Evolutionary conservation across 2,797 vertebrate genomes (phyloP).

Genomic region (Karalla daura): DNA sequence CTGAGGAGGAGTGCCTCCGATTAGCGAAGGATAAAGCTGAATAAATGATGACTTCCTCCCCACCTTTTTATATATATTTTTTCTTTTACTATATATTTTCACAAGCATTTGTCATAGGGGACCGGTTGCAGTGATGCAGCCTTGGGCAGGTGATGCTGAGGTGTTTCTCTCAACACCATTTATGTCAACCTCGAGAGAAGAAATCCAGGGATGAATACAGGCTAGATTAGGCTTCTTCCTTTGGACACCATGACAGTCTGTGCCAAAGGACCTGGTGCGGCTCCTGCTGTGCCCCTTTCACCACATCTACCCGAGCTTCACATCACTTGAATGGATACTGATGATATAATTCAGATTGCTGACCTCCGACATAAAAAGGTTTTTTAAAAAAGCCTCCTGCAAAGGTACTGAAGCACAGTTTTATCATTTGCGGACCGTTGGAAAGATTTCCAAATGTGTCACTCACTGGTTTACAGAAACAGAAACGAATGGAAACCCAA

Average conservation of each 20-base stretch:
- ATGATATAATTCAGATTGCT: not conserved
- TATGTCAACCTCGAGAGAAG: not conserved
- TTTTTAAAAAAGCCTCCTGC: not conserved
- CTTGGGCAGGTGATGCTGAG: no score
- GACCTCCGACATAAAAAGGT: constrained; percentile 1
- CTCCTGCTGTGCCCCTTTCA: no score
- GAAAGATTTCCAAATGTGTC: constrained; percentile 2
- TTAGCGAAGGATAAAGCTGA: not conserved
- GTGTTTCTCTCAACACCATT: not conserved
- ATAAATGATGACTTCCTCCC: not conserved
- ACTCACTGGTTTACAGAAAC: not conserved
- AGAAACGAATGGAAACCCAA: not conserved
- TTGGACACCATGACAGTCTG: not conserved
- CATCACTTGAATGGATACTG: not conserved
- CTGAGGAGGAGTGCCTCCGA: not conserved
- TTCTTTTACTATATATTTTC: no score
- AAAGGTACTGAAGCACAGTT: no score
- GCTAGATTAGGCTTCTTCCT: not conserved
- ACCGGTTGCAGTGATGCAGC: no score
- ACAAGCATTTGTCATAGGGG: no score
- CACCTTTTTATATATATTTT: not conserved
- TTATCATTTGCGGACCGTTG: not conserved
- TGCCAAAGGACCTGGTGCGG: no score
- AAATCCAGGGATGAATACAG: not conserved
- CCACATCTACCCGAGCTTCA: no score